phyloP scores from a whole-genome alignment of 1,140 invertebrate species.

The Bombus waltoni region DNA sequence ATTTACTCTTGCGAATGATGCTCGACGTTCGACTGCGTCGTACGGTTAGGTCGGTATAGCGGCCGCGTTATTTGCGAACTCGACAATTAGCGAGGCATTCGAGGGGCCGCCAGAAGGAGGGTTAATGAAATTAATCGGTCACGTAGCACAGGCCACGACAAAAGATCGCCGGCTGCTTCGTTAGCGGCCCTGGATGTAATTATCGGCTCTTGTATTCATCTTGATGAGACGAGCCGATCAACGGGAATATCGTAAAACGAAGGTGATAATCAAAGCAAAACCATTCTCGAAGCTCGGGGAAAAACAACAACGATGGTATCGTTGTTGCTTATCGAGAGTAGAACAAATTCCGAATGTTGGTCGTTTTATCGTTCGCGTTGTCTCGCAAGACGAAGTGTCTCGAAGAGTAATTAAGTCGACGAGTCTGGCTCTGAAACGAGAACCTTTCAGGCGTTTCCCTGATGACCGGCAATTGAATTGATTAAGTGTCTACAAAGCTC shows the following conservation, averaged over 20 bases:
- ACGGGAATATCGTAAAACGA: neutral
- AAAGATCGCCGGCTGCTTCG: conserved; percentile 36
- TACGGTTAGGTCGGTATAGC: neutral
- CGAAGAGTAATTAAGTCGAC: neutral
- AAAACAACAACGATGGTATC: neutral
- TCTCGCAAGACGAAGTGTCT: neutral
- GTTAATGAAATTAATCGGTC: conserved; percentile 50
- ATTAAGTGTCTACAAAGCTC: conserved; percentile 30
- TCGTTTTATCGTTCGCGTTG: neutral
- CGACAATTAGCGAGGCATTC: conserved; percentile 36
- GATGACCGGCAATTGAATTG: conserved; percentile 37
- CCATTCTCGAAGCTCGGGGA: no score
- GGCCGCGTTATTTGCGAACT: conserved; percentile 5
- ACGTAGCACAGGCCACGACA: conserved; percentile 17
- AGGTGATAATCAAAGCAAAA: neutral
- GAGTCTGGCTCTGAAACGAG: neutral
- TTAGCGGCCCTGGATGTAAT: conserved; percentile 17
- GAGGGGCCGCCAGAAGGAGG: neutral
- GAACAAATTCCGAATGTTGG: neutral
- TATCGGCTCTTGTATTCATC: conserved; percentile 22
- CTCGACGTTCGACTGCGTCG: neutral
- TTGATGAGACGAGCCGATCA: conserved; percentile 26
- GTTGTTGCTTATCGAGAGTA: neutral
- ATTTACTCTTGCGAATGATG: conserved; percentile 6
- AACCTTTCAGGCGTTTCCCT: neutral